Base-by-base conservation (phyloP, 2,113 vertebrate genomes). In the Otocyon megalotis region DNA sequence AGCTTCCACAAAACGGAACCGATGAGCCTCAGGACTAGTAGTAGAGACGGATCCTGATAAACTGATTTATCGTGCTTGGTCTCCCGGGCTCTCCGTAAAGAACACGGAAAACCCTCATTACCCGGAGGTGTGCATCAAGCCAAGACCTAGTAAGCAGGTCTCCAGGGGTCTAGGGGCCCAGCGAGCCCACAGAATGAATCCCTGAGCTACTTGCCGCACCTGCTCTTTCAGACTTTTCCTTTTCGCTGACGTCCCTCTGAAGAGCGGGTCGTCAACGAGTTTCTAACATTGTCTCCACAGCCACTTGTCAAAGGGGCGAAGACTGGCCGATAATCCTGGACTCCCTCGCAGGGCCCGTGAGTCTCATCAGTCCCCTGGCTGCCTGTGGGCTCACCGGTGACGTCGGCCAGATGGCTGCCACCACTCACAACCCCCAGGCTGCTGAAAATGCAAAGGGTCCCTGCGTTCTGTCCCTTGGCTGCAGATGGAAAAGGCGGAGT, bases 381-480 rank as follows among this genome's bases (percentile, higher is more conserved):
- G 43, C 30, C 24, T 15, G 30, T 35, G 58, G 58, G 79, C 71
- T 93, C 80, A 62, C 74, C 32, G n/a, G 15, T 82, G 83, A 95
- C 17, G 56, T 92, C 96, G 93, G 48, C 8, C 56, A 65, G 60
- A 95, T 26, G 76, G 71, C 71, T 74, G 86, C 50, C 89, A 88
- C 69, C 3, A 0, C 28, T 92, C 58, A 90, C 26, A 88, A 19
- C 1, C 60, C 30, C 60, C 54, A 74, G 50, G 71, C 50, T 93
- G 83, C 65, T 86, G 60, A 74, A 85, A 88, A 67, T n/a, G 67
- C 54, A 94, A 97, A 95, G 84, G 37, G 69, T 65, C 76, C 20
- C 89, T 4, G 10, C 63, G 90, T 97, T 86, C 91, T 97, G 35
- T 72, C 94, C 92, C 72, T 84, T 92, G 63, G 62, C 62, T 95